Evolutionary conservation across 2,888 invertebrate species (phyloP), one percentile per base, ranked within the genome.

Genomic region (Pegoplata infirma): DNA sequence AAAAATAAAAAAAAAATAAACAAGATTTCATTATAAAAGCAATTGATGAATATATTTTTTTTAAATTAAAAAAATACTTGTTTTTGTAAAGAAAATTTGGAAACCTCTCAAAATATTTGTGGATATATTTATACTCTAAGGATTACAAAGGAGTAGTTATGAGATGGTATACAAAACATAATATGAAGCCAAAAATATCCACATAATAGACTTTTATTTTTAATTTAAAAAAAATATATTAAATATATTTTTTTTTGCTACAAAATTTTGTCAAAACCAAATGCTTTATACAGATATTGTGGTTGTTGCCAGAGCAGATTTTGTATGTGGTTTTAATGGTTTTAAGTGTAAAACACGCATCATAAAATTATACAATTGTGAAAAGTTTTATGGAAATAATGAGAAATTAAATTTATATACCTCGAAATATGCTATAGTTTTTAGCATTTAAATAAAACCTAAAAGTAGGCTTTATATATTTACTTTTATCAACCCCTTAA

Each of bases 21-120:
- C 21, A 17, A 36, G 21, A 58, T 58, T 58, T 58, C 58, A 44
- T 58, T 58, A 58, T 21, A 58, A 58, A 58, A 58, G 58, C 58
- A 44, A 58, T 58, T 58, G 58, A 44, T 44, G 58, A 58, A 55
- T 55, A 55, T 55, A 55, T 55, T 55, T 55, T 17, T 28, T 40
- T 40, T 1, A 36, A 36, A 4, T 12, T 3, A 12, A 36, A 36
- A 6, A 40, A 32, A 40, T 40, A 40, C 36, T n/a, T n/a, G n/a
- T 25, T 25, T n/a, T 25, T 25, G 36, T 12, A 40, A 40, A 40
- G 36, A 40, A 40, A n/a, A 40, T 40, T 32, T 40, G n/a, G 12
- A 40, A 40, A 40, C 36, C 12, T 40, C n/a, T n/a, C n/a, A n/a
- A n/a, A n/a, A n/a, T n/a, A n/a, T n/a, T n/a, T n/a, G n/a, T n/a